A percentile compares a stretch with the other conserved stretches of the same genome.
Evolutionary conservation across 2,113 vertebrate genomes (phyloP).

Genomic region (Bambusicola thoracicus): DNA sequence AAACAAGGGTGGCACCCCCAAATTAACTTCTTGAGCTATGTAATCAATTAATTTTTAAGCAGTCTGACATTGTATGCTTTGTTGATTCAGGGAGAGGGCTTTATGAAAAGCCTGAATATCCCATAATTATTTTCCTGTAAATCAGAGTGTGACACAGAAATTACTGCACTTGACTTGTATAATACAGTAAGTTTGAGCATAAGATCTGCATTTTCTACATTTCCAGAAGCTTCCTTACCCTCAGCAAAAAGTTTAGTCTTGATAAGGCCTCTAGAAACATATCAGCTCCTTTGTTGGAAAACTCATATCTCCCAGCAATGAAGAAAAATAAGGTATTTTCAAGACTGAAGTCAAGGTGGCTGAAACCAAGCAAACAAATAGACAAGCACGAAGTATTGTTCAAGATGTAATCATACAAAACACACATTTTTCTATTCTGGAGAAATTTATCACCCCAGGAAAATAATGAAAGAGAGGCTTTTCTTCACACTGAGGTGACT

Average conservation of each 20-base stretch:
- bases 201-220: background rate
- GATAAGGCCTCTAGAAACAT: conserved; percentile 95
- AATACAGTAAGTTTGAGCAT: background rate
- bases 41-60: background rate
- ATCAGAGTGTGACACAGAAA: background rate
- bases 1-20: background rate
- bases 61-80: background rate
- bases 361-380: conserved; percentile 73
- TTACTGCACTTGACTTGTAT: background rate
- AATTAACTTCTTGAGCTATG: background rate
- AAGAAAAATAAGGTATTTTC: conserved; percentile 97
- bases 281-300: conserved; percentile 97
- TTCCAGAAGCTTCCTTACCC: conserved; percentile 79
- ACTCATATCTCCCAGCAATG: conserved; percentile 96
- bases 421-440: background rate
- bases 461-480: background rate
- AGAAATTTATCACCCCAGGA: background rate
- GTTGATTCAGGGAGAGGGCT: background rate
- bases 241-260: conserved; percentile 92
- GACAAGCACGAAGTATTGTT: background rate
- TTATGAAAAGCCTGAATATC: background rate
- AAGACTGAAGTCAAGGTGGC: conserved; percentile 94
- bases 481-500: background rate
- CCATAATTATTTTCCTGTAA: background rate
- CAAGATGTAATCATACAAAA: background rate